Evolutionary conservation across 53 echinoderm and acorn worm species (phyloP).

Genomic region (Actinopyga echinites): DNA sequence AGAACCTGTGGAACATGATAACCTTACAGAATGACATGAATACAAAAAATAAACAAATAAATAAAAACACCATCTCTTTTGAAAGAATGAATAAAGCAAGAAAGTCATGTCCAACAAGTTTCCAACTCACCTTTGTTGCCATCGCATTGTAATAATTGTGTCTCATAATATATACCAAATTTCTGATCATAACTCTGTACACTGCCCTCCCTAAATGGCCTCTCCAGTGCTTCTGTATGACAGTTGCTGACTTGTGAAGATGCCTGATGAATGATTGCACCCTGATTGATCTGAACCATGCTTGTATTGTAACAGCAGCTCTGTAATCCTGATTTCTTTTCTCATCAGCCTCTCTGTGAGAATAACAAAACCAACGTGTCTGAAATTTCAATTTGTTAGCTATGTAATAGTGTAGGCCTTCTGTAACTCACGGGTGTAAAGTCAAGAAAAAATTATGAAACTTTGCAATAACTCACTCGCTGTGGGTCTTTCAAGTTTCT

Average conservation of each 20-base stretch:
- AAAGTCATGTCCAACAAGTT: too few relatives aligned
- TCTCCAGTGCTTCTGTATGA: constrained; percentile 89
- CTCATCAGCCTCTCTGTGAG: constrained; percentile 77
- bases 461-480: too few relatives aligned
- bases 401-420: too few relatives aligned
- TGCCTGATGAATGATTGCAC: constrained; percentile 82
- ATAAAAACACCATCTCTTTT: too few relatives aligned
- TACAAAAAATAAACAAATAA: too few relatives aligned
- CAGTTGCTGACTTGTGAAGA: constrained; percentile 83
- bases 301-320: constrained; percentile 79
- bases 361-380: neutral
- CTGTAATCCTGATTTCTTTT: constrained; percentile 64
- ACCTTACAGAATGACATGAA: too few relatives aligned
- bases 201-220: constrained; percentile 74
- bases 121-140: constrained; percentile 78
- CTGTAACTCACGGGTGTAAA: too few relatives aligned
- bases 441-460: too few relatives aligned
- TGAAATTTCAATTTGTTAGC: too few relatives aligned
- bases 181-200: constrained; percentile 72
- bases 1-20: too few relatives aligned
- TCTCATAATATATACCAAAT: constrained; percentile 87
- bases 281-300: constrained; percentile 90
- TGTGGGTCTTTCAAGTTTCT: too few relatives aligned
- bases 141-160: constrained; percentile 87
- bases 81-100: too few relatives aligned